These are phyloP conservation scores for Masticophis lateralis DNA, from an alignment of 2,797 vertebrate genomes.

Conservation along the genomic window DNA sequence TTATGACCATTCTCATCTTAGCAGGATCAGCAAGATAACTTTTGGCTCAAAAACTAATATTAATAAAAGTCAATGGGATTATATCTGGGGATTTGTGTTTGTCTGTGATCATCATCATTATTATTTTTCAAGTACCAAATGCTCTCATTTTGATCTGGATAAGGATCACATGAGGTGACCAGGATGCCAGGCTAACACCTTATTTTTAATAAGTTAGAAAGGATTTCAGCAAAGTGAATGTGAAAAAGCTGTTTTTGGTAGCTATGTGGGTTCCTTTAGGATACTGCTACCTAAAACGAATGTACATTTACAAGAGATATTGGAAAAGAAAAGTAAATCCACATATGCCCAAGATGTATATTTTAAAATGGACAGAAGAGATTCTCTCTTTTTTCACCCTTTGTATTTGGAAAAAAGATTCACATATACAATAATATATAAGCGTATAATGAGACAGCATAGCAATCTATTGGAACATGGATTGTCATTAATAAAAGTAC, in stretches of 20 bases:
- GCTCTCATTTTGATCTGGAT: background rate
- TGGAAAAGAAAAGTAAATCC: background rate
- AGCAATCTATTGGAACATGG: background rate
- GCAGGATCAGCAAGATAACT: background rate
- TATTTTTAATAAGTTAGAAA: conserved; percentile 11
- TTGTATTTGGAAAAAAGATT: background rate
- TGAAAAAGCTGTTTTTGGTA: conserved; percentile 13
- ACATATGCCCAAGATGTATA: background rate
- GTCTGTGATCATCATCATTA: background rate
- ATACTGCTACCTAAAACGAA: background rate
- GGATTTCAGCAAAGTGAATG: conserved; percentile 13
- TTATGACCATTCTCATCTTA: background rate
- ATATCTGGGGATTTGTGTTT: background rate
- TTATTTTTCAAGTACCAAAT: background rate
- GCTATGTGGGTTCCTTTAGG: background rate
- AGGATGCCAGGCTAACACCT: background rate
- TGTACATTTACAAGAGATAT: conserved; percentile 16
- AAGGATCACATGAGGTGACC: conserved; percentile 9
- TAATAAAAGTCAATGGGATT: conserved; percentile 5
- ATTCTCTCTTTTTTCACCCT: no score
- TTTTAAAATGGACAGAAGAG: background rate
- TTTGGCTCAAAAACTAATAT: conserved; percentile 18
- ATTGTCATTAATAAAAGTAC: background rate
- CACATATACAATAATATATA: background rate
- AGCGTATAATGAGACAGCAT: background rate